These are phyloP conservation scores for Ornithoptera alexandrae DNA, from an alignment of 2,888 invertebrate species.

Conservation along the genomic window DNA sequence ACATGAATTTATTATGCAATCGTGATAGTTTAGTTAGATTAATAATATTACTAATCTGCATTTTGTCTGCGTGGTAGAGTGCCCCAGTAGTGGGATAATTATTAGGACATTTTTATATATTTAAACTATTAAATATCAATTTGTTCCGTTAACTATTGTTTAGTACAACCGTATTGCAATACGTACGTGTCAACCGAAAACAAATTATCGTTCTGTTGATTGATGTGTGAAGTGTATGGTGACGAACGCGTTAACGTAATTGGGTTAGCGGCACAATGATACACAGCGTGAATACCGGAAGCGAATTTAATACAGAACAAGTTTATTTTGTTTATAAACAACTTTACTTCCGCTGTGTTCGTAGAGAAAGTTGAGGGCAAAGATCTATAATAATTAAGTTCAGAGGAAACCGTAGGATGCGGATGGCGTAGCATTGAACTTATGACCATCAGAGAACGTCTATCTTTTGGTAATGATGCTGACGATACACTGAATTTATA, in stretches of 20 bases:
- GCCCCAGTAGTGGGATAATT: neutral
- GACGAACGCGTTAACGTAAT: slow-evolving; percentile 12
- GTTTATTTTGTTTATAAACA: neutral
- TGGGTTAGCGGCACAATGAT: neutral
- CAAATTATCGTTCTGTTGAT: slow-evolving; percentile 30
- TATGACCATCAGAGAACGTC: too few species aligned
- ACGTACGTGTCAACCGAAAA: slow-evolving; percentile 28
- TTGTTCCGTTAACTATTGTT: slow-evolving; percentile 14
- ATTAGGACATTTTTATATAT: neutral
- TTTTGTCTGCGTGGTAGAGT: too few species aligned
- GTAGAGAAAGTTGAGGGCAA: too few species aligned
- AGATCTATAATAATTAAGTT: too few species aligned
- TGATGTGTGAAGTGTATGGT: slow-evolving; percentile 24
- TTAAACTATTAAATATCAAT: neutral
- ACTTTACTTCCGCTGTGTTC: neutral
- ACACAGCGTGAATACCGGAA: neutral
- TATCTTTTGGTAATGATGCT: neutral
- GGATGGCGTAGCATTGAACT: too few species aligned
- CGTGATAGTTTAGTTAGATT: too few species aligned
- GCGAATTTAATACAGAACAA: neutral
- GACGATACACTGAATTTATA: neutral
- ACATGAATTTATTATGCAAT: too few species aligned
- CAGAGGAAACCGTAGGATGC: too few species aligned
- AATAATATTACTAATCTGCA: too few species aligned
- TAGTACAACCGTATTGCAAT: slow-evolving; percentile 18